Conservation (phyloP, 2,113 vertebrate genomes). For the Sorex fumeus region DNA sequence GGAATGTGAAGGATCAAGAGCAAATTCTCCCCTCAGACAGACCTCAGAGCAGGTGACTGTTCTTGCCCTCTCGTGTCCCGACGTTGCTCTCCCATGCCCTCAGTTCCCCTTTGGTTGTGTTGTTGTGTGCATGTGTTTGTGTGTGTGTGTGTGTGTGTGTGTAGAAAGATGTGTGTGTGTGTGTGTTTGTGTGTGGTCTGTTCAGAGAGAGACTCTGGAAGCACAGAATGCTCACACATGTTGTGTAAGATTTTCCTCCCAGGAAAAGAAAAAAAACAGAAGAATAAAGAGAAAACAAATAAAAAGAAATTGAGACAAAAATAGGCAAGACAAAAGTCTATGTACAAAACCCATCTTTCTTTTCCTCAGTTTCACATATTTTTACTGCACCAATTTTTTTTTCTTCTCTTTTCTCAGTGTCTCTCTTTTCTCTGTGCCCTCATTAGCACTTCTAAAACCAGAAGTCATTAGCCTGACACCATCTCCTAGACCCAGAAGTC, state of each 20-base stretch:
- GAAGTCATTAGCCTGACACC: conserved; percentile 54
- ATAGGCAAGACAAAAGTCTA: background rate
- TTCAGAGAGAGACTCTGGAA: conserved; percentile 25
- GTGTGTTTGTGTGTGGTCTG: background rate
- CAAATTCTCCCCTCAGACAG: background rate
- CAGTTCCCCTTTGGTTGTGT: background rate
- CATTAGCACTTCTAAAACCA: conserved; percentile 64
- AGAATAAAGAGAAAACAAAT: background rate
- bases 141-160: background rate
- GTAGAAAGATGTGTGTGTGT: background rate
- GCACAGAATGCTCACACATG: background rate
- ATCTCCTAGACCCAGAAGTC: background rate
- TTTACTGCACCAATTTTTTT: background rate
- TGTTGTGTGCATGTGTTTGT: background rate
- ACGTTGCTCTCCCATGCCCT: background rate
- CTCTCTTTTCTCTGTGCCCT: conserved; percentile 18
- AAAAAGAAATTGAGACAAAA: conserved; percentile 16
- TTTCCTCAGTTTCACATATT: conserved; percentile 10
- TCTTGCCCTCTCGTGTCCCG: background rate
- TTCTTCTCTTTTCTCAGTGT: background rate
- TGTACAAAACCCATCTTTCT: background rate
- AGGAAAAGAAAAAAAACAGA: background rate
- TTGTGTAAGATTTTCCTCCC: background rate
- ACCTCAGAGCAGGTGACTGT: background rate
- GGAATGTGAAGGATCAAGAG: background rate